Percentiles rank a stretch among this genome's conserved stretches.
These are phyloP conservation scores for Arnoldichthys spilopterus DNA, from an alignment of 2,797 vertebrate species.

Conservation along the genomic window DNA sequence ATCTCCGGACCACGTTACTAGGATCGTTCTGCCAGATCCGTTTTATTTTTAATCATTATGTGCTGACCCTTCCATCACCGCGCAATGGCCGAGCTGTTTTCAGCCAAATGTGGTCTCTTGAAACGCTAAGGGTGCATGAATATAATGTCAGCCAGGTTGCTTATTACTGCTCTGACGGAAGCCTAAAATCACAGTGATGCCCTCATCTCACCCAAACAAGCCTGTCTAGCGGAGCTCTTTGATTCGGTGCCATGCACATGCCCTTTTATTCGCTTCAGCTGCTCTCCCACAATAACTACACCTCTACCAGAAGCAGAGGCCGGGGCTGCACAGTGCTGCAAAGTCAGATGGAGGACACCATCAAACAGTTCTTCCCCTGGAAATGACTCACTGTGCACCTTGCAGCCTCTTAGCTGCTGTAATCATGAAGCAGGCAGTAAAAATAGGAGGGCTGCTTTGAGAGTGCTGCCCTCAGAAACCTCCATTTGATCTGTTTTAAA, in stretches of 20 bases:
- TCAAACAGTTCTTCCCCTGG: constrained; percentile 50
- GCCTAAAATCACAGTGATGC: constrained; percentile 24
- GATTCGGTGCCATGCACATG: constrained; percentile 30
- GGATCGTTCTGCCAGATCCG: background rate
- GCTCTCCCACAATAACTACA: constrained; percentile 44
- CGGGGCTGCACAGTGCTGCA: constrained; percentile 54
- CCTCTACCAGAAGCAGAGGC: constrained; percentile 32
- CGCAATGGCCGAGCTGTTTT: constrained; percentile 12
- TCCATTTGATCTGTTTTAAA: constrained; percentile 59
- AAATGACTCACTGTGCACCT: constrained; percentile 48
- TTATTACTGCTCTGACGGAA: constrained; percentile 25
- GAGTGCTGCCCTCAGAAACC: constrained; percentile 38
- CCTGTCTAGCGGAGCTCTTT: constrained; percentile 30
- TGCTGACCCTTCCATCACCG: background rate
- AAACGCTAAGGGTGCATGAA: constrained; percentile 26
- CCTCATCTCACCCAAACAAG: constrained; percentile 26
- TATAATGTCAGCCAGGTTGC: constrained; percentile 17
- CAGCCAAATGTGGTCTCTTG: constrained; percentile 7
- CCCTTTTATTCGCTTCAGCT: constrained; percentile 49
- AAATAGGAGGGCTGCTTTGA: constrained; percentile 48
- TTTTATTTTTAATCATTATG: constrained; percentile 19
- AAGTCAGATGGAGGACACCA: constrained; percentile 62
- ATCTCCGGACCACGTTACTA: background rate
- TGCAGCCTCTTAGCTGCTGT: constrained; percentile 44
- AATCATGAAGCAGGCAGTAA: constrained; percentile 47